Conservation (phyloP, 2,888 invertebrate genomes). For the Danaus chrysippus region DNA sequence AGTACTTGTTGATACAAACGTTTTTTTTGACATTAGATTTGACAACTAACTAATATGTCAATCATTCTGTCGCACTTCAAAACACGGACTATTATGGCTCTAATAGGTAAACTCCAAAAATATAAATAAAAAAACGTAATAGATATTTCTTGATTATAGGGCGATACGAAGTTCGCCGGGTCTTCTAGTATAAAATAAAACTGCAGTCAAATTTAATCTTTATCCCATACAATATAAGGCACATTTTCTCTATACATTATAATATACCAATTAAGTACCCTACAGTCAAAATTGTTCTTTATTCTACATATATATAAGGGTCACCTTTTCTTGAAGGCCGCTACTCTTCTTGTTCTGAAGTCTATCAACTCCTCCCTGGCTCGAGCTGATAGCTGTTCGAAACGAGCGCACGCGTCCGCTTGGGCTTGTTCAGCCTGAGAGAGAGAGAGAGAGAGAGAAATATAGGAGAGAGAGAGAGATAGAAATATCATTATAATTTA, state of each 20-base stretch:
- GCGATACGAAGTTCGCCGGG: too few species aligned
- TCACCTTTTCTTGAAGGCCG: slow-evolving; percentile 94
- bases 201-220: not conserved
- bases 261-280: not conserved
- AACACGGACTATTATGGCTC: too few species aligned
- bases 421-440: slow-evolving; percentile 96
- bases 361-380: slow-evolving; percentile 96
- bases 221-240: not conserved
- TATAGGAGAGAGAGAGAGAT: too few species aligned
- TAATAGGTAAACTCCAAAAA: too few species aligned
- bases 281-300: not conserved
- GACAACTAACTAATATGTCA: too few species aligned
- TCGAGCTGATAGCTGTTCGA: slow-evolving; percentile 97
- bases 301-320: not conserved
- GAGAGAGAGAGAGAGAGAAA: slow-evolving; percentile 35
- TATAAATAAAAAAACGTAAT: too few species aligned
- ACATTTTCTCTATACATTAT: not conserved
- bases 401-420: slow-evolving; percentile 95
- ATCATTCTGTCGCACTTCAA: too few species aligned
- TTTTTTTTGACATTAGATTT: too few species aligned
- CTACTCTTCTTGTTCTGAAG: slow-evolving; percentile 93
- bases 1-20: too few species aligned
- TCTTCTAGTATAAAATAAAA: too few species aligned
- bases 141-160: too few species aligned
- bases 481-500: too few species aligned